Evolutionary conservation across 2,113 vertebrate genomes (phyloP), one percentile per base, ranked within the genome.

Genomic region (Cyphomyrus plagiostoma): DNA sequence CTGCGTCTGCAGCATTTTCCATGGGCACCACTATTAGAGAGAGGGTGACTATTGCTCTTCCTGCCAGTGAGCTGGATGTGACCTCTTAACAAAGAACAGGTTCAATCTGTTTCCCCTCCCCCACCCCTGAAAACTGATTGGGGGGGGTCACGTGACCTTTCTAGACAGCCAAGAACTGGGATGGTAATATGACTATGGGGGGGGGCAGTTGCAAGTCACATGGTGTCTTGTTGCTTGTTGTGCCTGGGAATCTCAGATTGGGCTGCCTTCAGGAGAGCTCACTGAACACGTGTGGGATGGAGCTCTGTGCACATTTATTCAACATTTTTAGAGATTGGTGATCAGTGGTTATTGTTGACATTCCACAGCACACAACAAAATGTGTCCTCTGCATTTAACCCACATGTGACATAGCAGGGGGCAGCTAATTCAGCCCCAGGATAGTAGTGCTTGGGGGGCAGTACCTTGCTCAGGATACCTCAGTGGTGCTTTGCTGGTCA

Each of bases 1-100:
- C 17, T 56, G 30, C 10, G 4, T 58, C n/a, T 23, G 21, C 19
- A 30, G 39, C 8, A 82, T 85, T 42, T 84, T 48, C 46, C 39
- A 3, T 53, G 84, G 53, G 84, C 95, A 11, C 95, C 0, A 93
- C 96, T 97, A 93, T 95, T 97, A 94, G 83, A 90, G 86, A 90
- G 19, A 90, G 77, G 92, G 91, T 91, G 97, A 97, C 97, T 96
- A 90, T 26, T 91, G 92, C 50, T 91, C 89, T 94, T 94, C 92
- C 92, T 93, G 94, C 93, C 92, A 90, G 93, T 94, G 94, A 95
- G 95, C 94, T 90, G 91, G 92, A 93, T 90, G 92, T 97, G 97
- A 97, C 97, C 97, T 96, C 97, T 93, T 95, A 97, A 96, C 97
- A 96, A 95, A 97, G 97, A 97, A 96, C 97, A 96, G 97, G 95